Evolutionary conservation across 2,797 vertebrate genomes (phyloP).

Genomic region (Etheostoma nigrum): DNA sequence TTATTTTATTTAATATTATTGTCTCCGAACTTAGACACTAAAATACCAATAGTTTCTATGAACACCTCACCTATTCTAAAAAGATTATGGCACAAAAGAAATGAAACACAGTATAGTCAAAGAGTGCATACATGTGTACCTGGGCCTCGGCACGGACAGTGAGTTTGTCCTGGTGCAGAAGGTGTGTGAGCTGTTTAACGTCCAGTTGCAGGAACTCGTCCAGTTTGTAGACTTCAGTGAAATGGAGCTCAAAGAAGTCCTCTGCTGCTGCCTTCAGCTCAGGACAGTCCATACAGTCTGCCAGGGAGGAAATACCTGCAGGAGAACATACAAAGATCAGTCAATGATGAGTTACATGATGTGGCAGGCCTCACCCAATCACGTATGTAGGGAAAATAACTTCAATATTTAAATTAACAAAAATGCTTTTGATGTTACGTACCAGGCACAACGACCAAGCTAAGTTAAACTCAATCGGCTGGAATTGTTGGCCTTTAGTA

Average conservation of each 20-base stretch:
- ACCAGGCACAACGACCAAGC: neutral
- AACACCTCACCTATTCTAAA: neutral
- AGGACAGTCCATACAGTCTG: conserved; percentile 96
- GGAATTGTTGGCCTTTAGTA: neutral
- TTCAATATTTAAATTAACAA: neutral
- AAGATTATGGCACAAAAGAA: neutral
- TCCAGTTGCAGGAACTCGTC: conserved; percentile 97
- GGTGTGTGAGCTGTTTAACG: conserved; percentile 92
- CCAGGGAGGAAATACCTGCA: conserved; percentile 94
- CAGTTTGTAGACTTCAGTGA: conserved; percentile 97
- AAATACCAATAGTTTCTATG: neutral
- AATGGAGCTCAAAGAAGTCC: conserved; percentile 96
- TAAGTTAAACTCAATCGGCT: neutral
- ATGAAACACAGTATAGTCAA: neutral
- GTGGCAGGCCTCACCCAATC: neutral
- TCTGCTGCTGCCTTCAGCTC: conserved; percentile 95
- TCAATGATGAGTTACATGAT: neutral
- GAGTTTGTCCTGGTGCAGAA: conserved; percentile 95
- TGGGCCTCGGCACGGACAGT: conserved; percentile 97
- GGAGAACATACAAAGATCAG: conserved; percentile 1
- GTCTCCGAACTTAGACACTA: neutral
- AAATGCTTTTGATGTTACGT: neutral
- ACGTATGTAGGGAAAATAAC: neutral
- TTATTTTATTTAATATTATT: neutral
- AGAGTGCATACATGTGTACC: conserved; percentile 77